phyloP scores from a whole-genome alignment of 2,797 vertebrate genomes.

The Scyliorhinus canicula region DNA sequence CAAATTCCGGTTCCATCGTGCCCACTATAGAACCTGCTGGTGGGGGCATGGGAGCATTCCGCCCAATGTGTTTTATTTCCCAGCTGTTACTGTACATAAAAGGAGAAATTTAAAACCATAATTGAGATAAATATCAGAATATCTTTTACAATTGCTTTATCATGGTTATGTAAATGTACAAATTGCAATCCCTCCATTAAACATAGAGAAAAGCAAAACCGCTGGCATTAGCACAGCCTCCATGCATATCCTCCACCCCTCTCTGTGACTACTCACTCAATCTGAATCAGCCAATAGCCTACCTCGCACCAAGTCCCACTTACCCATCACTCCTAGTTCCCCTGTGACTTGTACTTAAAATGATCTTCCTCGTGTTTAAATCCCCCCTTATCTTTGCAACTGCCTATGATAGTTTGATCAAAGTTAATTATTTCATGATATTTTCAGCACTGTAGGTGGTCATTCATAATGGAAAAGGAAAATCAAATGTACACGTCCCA shows the following conservation, averaged over 20 bases:
- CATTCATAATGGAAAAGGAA: neutral
- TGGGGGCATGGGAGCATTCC: no score
- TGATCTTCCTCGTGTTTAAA: neutral
- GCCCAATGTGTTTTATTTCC: no score
- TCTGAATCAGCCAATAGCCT: neutral
- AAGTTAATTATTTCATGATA: slow-evolving; percentile 8
- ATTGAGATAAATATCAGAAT: neutral
- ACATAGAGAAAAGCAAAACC: neutral
- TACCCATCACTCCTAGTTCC: neutral
- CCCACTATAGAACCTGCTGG: no score
- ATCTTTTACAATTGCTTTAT: neutral
- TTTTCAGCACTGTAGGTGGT: neutral
- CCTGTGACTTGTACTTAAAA: neutral
- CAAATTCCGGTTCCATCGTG: no score
- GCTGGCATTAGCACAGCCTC: neutral
- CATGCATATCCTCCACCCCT: neutral
- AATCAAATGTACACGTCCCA: neutral
- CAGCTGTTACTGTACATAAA: no score
- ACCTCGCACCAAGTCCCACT: neutral
- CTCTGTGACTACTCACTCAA: neutral
- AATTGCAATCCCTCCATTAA: neutral
- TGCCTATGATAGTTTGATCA: neutral
- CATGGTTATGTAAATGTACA: neutral
- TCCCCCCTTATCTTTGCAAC: neutral
- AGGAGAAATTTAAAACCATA: no score